Evolutionary conservation across 2,797 vertebrate species (phyloP), one percentile per base, ranked within the genome.

Genomic region (Spinibarbus caldwelli): DNA sequence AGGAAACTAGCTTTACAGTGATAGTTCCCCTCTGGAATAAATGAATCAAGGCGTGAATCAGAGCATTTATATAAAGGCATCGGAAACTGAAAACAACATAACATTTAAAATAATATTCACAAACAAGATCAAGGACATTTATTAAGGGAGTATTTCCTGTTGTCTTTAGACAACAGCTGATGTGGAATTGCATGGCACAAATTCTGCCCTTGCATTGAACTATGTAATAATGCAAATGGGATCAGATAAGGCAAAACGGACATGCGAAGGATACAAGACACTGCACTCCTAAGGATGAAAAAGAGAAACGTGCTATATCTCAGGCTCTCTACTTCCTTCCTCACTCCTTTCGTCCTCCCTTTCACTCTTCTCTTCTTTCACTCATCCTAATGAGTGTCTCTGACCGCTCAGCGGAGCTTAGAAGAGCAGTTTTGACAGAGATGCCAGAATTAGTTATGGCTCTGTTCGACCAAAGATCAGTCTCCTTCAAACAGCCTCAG

Each of bases 361-460:
- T 82, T 75, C 85, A 78, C 62, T 66, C 59, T 78, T 67, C 71
- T 79, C 59, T 47, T 78, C 52, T 80, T 72, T 80, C 52, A 71
- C 66, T 64, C 41, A 3, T 52, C 41, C 64, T 64, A 85, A 83
- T 36, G 82, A 52, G 77, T 6, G 47, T 67, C 84, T 86, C 52
- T 41, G 62, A 26, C 12, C 41, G 7, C 73, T 66, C 84, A 70
- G 78, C 14, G 17, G 23, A 76, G 49, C 9, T n/a, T 59, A n/a
- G 43, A 26, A 7, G 47, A 88, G 57, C 67, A 19, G 85, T 87
- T 89, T 87, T 73, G 85, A 86, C 78, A 87, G 62, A 19, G 29
- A 71, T 75, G 85, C 49, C 87, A 26, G 26, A 77, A 15, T 52
- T 78, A 73, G 62, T 87, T 87, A 82, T 34, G 1, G 21, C 70